These are phyloP conservation scores for Laodelphax striatellus DNA, from an alignment of 1,140 invertebrate genomes.

Conservation along the genomic window DNA sequence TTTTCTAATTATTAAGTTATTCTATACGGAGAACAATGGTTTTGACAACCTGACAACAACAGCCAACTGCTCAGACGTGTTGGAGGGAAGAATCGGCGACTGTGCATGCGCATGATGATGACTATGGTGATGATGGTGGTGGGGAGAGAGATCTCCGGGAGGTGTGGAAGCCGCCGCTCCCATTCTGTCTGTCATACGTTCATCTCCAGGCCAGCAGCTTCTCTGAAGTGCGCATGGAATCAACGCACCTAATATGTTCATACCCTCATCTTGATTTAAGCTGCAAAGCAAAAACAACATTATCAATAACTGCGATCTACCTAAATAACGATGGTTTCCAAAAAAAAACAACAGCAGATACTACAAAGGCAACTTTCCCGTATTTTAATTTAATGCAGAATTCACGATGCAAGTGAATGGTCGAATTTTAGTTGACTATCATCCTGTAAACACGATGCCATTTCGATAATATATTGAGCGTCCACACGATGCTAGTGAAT, in stretches of 20 bases:
- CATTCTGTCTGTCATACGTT: constrained; percentile 24
- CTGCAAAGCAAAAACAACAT: background rate
- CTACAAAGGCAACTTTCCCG: too few species aligned
- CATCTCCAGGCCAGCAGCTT: constrained; percentile 23
- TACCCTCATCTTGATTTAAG: constrained; percentile 15
- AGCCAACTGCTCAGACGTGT: constrained; percentile 16
- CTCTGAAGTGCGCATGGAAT: constrained; percentile 22
- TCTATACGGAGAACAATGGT: too few species aligned
- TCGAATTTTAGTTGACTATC: too few species aligned
- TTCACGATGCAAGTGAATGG: too few species aligned
- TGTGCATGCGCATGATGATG: background rate
- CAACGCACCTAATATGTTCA: constrained; percentile 24
- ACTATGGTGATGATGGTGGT: background rate
- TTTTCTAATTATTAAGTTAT: too few species aligned
- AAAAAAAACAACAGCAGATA: too few species aligned
- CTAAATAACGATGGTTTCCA: too few species aligned
- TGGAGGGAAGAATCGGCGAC: constrained; percentile 8
- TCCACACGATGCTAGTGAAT: too few species aligned
- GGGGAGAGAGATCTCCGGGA: constrained; percentile 9
- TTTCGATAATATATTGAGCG: too few species aligned
- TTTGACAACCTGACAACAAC: constrained; percentile 11
- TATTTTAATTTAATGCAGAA: too few species aligned
- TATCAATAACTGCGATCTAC: too few species aligned
- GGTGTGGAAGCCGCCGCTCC: constrained; percentile 23
- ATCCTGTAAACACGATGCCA: too few species aligned